These are phyloP conservation scores for Leptinotarsa lineolata DNA, from an alignment of 1,140 invertebrate species.

Conservation along the genomic window DNA sequence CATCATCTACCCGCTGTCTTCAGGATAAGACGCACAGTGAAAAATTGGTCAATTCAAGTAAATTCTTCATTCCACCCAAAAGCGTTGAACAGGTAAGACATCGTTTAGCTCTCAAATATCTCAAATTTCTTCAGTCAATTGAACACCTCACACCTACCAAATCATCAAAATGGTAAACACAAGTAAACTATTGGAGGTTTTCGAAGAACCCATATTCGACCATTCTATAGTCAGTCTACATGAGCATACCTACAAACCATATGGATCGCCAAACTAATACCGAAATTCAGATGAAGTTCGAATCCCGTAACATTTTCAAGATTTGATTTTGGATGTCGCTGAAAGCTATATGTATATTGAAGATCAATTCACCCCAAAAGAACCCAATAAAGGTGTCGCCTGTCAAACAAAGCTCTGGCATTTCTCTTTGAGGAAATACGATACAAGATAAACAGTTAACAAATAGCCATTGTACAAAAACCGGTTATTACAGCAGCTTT, in stretches of 20 bases:
- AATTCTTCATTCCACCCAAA: too few relatives aligned
- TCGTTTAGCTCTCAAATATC: too few relatives aligned
- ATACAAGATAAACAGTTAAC: conserved; percentile 22
- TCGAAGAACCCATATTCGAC: conserved; percentile 9
- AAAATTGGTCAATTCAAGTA: too few relatives aligned
- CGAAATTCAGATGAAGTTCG: conserved; percentile 41
- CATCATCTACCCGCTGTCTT: too few relatives aligned
- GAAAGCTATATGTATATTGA: conserved; percentile 43
- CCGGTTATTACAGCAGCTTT: conserved; percentile 11
- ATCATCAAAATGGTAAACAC: not conserved
- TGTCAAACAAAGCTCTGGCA: conserved; percentile 18
- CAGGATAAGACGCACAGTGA: too few relatives aligned
- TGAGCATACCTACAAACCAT: conserved; percentile 36
- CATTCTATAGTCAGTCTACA: conserved; percentile 22
- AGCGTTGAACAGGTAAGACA: too few relatives aligned
- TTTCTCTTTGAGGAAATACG: conserved; percentile 29
- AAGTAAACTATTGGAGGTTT: not conserved
- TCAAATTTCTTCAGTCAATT: too few relatives aligned
- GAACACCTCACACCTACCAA: too few relatives aligned
- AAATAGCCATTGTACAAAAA: conserved; percentile 16
- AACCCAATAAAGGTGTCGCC: not conserved
- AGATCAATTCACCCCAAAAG: conserved; percentile 30
- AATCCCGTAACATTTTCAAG: conserved; percentile 36
- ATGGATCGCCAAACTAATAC: conserved; percentile 30
- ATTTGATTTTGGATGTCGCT: conserved; percentile 37